Evolutionary conservation across 2,113 vertebrate species (phyloP).

Genomic region (Ciconia boyciana): DNA sequence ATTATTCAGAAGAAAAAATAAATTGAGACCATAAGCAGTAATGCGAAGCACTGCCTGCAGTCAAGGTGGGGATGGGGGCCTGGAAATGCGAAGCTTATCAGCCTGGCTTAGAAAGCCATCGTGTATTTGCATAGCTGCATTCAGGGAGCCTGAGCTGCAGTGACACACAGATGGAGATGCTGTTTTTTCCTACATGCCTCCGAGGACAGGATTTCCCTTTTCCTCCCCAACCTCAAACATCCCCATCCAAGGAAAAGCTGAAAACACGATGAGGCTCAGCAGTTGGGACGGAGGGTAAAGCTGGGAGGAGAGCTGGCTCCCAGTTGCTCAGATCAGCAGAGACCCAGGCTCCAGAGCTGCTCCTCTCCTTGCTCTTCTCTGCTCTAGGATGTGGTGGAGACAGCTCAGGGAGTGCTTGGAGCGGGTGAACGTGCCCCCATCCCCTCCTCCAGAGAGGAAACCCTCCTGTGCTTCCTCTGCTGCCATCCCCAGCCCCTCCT

Average conservation of each 20-base stretch:
- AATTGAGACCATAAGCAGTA: not conserved
- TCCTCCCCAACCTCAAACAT: not conserved
- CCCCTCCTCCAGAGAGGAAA: not conserved
- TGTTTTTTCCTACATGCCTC: not conserved
- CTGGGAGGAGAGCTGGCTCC: not conserved
- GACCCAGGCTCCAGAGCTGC: not conserved
- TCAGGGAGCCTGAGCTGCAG: not conserved
- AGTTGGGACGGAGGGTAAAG: not conserved
- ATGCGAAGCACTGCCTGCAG: not conserved
- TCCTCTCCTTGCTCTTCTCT: not conserved
- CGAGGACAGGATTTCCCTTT: not conserved
- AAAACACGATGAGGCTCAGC: accelerated
- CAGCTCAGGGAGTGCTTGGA: not conserved
- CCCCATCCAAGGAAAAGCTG: not conserved
- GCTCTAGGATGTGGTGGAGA: accelerated
- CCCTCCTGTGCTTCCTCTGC: not conserved
- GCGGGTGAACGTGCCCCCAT: not conserved
- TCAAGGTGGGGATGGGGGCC: not conserved
- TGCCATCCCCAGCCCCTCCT: not conserved
- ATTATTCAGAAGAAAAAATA: not conserved
- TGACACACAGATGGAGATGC: not conserved
- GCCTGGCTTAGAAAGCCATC: not conserved
- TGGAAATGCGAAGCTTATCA: not conserved
- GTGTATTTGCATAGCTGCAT: not conserved
- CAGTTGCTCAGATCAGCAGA: not conserved